Evolutionary conservation across 2,888 invertebrate species (phyloP).

Genomic region (Caenorhabditis virilis): DNA sequence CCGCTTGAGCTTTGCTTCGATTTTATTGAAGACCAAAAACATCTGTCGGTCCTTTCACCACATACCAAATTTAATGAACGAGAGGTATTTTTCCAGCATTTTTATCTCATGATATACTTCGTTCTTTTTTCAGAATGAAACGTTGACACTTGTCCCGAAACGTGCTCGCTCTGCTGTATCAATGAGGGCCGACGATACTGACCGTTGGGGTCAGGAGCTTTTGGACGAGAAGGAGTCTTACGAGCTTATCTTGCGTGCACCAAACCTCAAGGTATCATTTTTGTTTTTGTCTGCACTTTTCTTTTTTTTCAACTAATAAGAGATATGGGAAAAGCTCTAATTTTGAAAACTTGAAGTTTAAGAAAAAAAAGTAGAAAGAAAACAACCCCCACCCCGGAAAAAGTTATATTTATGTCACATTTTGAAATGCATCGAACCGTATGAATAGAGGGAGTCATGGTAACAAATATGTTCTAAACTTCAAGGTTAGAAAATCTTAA

Average conservation of each 20-base stretch:
- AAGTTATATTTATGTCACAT: background rate
- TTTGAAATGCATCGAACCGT: background rate
- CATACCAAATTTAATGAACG: background rate
- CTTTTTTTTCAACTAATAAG: background rate
- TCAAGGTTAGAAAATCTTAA: no score
- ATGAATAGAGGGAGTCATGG: no score
- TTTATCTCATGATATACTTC: background rate
- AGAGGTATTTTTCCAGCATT: no score
- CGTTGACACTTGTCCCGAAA: slow-evolving; percentile 52
- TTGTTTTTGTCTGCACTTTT: no score
- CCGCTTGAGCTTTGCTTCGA: slow-evolving; percentile 29
- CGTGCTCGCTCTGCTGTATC: slow-evolving; percentile 60
- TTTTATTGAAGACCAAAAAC: slow-evolving; percentile 27
- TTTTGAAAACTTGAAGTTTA: no score
- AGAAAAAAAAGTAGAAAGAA: no score
- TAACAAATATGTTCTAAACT: no score
- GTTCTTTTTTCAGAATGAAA: slow-evolving; percentile 30
- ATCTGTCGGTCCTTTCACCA: background rate
- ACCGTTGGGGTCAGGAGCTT: slow-evolving; percentile 55
- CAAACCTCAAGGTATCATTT: slow-evolving; percentile 56
- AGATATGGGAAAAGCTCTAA: background rate
- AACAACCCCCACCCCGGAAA: no score
- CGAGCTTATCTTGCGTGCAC: slow-evolving; percentile 53
- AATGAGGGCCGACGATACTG: slow-evolving; percentile 63
- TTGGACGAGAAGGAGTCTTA: slow-evolving; percentile 59